A percentile compares a stretch with the other conserved stretches of the same genome.
Conservation (phyloP, 2,797 vertebrate genomes). For the Aphelocoma californica region DNA sequence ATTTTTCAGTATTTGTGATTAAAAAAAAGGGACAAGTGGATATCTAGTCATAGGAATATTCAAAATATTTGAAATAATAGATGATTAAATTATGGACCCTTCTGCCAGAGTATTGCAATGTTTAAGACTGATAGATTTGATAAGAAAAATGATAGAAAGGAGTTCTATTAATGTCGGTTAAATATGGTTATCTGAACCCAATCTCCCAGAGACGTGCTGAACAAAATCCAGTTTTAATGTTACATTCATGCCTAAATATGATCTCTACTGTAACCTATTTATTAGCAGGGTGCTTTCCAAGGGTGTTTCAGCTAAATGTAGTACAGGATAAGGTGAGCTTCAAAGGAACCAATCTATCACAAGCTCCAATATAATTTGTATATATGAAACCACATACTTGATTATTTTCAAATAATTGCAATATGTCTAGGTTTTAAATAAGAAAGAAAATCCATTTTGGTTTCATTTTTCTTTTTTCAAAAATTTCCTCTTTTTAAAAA, state of each 20-base stretch:
- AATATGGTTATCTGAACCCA: neutral
- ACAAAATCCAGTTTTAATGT: neutral
- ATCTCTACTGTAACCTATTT: neutral
- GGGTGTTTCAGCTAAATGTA: neutral
- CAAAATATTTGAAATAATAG: neutral
- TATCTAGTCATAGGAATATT: neutral
- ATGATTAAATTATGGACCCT: neutral
- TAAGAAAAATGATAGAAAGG: neutral
- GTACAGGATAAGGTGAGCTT: neutral
- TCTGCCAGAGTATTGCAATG: neutral
- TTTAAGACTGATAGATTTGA: neutral
- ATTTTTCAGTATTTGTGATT: neutral
- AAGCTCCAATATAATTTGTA: neutral
- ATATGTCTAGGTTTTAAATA: neutral
- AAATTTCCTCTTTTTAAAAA: rapidly evolving
- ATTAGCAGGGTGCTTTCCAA: neutral
- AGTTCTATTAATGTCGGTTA: neutral
- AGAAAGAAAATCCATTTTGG: neutral
- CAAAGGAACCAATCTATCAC: neutral
- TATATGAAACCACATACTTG: neutral
- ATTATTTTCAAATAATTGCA: neutral
- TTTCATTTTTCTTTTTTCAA: neutral
- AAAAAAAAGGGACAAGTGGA: neutral
- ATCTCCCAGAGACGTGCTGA: neutral
- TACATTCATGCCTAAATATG: neutral